Conservation (phyloP, 2,113 vertebrate genomes). For the Fukomys damarensis region DNA sequence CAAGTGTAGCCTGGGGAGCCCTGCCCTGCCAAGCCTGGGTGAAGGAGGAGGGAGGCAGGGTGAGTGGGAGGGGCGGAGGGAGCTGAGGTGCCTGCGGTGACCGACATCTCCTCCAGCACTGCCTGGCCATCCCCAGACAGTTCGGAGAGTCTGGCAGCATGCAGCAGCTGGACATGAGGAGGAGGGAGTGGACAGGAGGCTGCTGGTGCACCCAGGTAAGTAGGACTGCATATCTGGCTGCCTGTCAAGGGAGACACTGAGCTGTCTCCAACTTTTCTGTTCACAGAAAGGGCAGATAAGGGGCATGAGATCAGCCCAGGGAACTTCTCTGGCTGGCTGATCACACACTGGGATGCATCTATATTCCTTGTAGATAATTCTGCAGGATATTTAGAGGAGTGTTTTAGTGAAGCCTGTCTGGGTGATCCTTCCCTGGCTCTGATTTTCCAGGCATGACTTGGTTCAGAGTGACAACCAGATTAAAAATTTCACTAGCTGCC, state of each 20-base stretch:
- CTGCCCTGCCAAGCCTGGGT: slow-evolving; percentile 33
- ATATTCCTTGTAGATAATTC: rapidly evolving
- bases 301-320: neutral
- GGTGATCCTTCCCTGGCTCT: neutral
- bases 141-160: neutral
- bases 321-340: neutral
- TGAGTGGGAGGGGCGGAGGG: slow-evolving; percentile 64
- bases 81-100: neutral
- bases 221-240: neutral
- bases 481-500: too few species aligned
- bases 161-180: slow-evolving; percentile 35
- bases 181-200: neutral
- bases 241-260: neutral
- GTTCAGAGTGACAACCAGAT: neutral
- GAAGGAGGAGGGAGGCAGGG: slow-evolving; percentile 61
- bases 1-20: neutral
- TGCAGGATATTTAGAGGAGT: neutral
- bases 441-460: neutral
- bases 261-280: neutral
- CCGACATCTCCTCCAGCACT: slow-evolving; percentile 65
- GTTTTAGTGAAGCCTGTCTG: neutral
- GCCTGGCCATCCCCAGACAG: neutral
- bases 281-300: neutral
- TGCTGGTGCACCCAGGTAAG: slow-evolving; percentile 48
- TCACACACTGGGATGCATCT: neutral